Base-by-base conservation (phyloP, 2,888 invertebrate species). In the Meganola albula region DNA sequence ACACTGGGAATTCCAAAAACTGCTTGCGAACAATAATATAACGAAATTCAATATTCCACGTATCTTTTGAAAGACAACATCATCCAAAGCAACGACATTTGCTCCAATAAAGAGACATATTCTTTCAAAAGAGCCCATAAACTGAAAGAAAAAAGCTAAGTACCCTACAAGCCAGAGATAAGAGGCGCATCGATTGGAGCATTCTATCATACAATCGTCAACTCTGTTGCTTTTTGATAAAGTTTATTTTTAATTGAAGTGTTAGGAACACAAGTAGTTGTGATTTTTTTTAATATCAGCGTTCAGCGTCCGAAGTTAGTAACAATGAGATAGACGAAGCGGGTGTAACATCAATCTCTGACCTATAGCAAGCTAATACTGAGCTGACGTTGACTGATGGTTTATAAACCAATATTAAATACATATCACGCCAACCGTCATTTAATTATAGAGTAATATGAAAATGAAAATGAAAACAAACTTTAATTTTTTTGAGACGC, bases 371-470 rank as follows among this genome's bases (percentile, higher is more conserved):
- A n/a, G n/a, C 54, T 63, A 57, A 64, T 64, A 64, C 54, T 54
- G 53, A 37, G 40, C 14, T 38, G 63, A 64, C 64, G 42, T 49
- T 63, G 64, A 63, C 53, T 55, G 63, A 63, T 63, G 53, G 44
- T 27, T 14, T 9, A 10, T 34, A 31, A 44, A 31, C 52, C 44
- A 42, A 53, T 53, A 59, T 60, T 57, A 49, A 61, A 58, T n/a
- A n/a, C n/a, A n/a, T 56, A 60, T 55, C 44, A 39, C 31, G 39
- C 24, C 42, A 39, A 27, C 38, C 26, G 30, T 41, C 46, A 58
- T 51, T 53, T 46, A 50, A 53, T 53, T 51, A 51, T 20, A 2
- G n/a, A n/a, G n/a, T n/a, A n/a, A n/a, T n/a, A n/a, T n/a, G n/a
- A n/a, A n/a, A n/a, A n/a, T n/a, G n/a, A n/a, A n/a, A n/a, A n/a